Base-by-base conservation (phyloP, 2,113 vertebrate genomes). In the Platycercus adscitus region DNA sequence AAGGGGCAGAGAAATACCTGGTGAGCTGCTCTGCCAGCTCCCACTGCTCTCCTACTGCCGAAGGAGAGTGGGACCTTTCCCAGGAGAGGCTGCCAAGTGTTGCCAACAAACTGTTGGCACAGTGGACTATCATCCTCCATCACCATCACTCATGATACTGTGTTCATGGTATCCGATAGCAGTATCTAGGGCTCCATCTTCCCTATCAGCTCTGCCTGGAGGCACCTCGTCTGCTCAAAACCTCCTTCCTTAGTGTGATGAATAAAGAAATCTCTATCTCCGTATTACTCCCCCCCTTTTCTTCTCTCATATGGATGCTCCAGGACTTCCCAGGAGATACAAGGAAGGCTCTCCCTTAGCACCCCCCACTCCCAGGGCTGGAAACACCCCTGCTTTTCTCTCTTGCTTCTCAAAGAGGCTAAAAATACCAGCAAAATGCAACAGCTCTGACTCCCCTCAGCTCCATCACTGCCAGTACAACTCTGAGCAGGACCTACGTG, bases 231-330 rank as follows among this genome's bases (percentile, higher is more conserved):
- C 85, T 82, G 56, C 84, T 79, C 13, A 6, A 81, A 96, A 86
- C 63, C 37, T 79, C 73, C 76, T 63, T 1, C 2, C 46, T 92
- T 92, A 81, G 72, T 35, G 61, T 16, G 1, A 76, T 4, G 25
- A 88, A 79, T 75, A 88, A 75, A 93, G 64, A 72, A 93, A 81
- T 64, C 52, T 77, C 75, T 61, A 2, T 64, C 35, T 61, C 56
- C 0, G 0, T 47, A n/a, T 88, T 88, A 84, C 64, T 90, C 3
- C 9, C 0, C 4, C 69, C 28, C 33, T 81, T 84, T 81, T 90
- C 71, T 90, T n/a, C 69, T 92, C 91, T 68, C 89, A 52, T 63
- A 46, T 26, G 81, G 83, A 60, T 88, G 73, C 87, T 96, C 41
- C 66, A 64, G 76, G 72, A 86, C 68, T 77, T 70, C 68, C 75